A percentile compares a stretch with the other conserved stretches of the same genome.
phyloP scores from a whole-genome alignment of 2,113 vertebrate species.

The Passerina amoena region DNA sequence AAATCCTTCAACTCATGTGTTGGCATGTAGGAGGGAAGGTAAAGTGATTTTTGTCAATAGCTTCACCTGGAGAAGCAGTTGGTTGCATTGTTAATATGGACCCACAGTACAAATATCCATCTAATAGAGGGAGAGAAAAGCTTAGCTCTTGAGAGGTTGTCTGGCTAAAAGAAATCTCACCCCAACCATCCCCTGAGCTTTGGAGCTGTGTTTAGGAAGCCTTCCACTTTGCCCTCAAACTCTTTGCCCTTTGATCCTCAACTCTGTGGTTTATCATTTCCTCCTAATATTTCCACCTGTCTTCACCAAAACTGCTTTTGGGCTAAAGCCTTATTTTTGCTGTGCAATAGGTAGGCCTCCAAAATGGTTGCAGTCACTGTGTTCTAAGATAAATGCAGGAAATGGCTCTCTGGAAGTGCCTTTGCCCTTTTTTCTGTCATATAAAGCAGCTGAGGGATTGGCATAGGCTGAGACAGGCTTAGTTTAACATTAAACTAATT shows the following conservation, averaged over 20 bases:
- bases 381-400: not conserved
- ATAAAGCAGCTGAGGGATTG: not conserved
- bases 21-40: not conserved
- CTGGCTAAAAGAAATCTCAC: not conserved
- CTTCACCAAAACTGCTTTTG: not conserved
- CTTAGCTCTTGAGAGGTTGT: not conserved
- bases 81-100: not conserved
- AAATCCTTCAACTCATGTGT: not conserved
- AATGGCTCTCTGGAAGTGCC: not conserved
- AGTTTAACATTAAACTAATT: not conserved
- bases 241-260: no score
- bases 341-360: not conserved
- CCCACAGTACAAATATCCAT: rapidly evolving
- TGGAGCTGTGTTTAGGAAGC: not conserved
- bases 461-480: not conserved
- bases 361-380: not conserved
- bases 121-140: not conserved
- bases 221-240: not conserved
- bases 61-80: not conserved
- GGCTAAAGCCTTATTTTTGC: not conserved
- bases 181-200: not conserved
- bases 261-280: not conserved
- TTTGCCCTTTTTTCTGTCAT: not conserved
- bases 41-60: not conserved
- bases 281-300: not conserved